Base-by-base conservation (phyloP, 2,888 invertebrate genomes). In the Nymphalis urticae region DNA sequence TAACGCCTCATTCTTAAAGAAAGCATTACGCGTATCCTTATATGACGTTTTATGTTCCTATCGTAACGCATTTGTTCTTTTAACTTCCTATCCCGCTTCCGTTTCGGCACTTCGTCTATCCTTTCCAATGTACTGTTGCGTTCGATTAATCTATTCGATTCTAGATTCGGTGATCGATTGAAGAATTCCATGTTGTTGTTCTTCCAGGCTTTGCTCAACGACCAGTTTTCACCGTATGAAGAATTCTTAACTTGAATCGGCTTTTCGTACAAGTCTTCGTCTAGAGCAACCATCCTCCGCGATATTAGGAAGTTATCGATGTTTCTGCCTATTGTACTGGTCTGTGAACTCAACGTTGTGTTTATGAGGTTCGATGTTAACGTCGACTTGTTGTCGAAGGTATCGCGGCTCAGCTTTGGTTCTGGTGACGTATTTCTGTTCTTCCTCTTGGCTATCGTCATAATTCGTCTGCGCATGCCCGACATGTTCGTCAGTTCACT, bases 1-100 rank as follows among this genome's bases (percentile, higher is more conserved):
- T 93, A 92, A 66, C 92, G 84, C 32, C 95, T 92, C 88, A 95
- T 92, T 70, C 95, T 90, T 71, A 96, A 85, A 16, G 95, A 95
- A 76, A 95, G 86, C 93, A 95, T 95, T 61, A 95, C 94, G 19
- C 95, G 89, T 24, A 95, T 94, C 68, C 95, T 90, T 32, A 95
- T 94, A 79, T 95, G 94, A 32, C 95, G 87, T 64, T 94, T 94
- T 1, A 95, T 93, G 77, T 94, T 94, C 72, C 94, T 93, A 75
- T 95, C 94, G 68, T 93, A 93, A 27, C 93, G 85, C 66, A 93
- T 66, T 72, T 92, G 91, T 72, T 93, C 93, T 74, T 93, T 94
- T 56, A 92, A 69, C 75, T 85, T 85, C 73, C 84, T 86, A 62
- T 84, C 85, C 42, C 85, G 85, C 76, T 82, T 87, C 69, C 81